Conservation (phyloP, 2,797 vertebrate genomes). For the Cryptoblepharus egeriae region DNA sequence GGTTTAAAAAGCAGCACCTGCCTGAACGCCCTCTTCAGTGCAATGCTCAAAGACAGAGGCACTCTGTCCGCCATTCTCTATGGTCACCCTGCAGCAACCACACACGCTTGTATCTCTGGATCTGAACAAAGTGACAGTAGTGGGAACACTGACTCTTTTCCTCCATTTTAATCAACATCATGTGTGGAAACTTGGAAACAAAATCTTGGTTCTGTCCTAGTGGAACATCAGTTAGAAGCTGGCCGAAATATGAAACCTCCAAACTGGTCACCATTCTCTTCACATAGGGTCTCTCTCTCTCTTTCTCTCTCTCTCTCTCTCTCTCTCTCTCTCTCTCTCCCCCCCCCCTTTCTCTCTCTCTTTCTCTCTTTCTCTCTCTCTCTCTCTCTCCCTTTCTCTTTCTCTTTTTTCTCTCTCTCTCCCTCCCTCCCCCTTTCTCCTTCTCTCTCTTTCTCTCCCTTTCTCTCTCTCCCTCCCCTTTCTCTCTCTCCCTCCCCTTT, state of each 20-base stretch:
- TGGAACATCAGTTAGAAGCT: neutral
- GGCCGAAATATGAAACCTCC: neutral
- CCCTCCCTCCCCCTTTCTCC: too few species aligned
- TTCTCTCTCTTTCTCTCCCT: neutral
- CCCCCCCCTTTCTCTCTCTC: too few species aligned
- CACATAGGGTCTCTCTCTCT: too few species aligned
- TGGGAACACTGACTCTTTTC: neutral
- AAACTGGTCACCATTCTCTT: neutral
- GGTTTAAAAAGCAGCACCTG: too few species aligned
- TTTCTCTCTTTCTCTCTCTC: too few species aligned
- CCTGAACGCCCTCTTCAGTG: too few species aligned
- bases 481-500: too few species aligned
- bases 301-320: neutral
- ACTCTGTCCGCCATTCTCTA: too few species aligned
- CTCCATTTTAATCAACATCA: too few species aligned
- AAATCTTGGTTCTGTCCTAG: neutral
- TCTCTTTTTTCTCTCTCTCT: neutral
- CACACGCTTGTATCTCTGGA: neutral
- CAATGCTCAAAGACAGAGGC: too few species aligned
- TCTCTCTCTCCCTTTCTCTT: neutral
- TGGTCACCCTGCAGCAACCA: too few species aligned
- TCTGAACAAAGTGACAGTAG: neutral
- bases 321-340: neutral
- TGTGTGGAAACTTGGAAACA: neutral
- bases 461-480: neutral